Base-by-base conservation (phyloP, 1,140 invertebrate genomes). In the Bombus affinis region DNA sequence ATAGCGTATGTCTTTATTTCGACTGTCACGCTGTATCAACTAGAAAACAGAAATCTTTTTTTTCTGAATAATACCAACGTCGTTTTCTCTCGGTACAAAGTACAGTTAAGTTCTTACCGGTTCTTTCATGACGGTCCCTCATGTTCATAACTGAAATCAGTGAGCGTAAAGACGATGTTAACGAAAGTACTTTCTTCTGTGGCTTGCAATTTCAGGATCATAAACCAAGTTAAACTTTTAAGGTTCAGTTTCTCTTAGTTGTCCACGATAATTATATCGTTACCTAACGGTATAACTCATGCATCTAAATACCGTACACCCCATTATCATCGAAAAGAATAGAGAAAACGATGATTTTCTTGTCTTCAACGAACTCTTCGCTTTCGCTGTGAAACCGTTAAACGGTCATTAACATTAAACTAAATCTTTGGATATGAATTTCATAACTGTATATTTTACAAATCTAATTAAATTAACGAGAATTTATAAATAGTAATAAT, bases 161-260 rank as follows among this genome's bases (percentile, higher is more conserved):
- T 15, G 47, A 84, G 37, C 82, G 66, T 84, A 53, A 84, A 79
- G 82, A 44, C 47, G 74, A 78, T n/a, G 65, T 75, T 70, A 84
- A 84, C 82, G 82, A 84, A 84, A 84, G 82, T 79, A 72, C 75
- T 79, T 84, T 84, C 42, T 66, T 59, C 13, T 39, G n/a, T 10
- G 82, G 47, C 76, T 84, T 79, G 71, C 76, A 84, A 79, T 84
- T 84, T 84, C 82, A 84, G 82, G 82, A 84, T 84, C 82, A 72
- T 79, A 79, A 84, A 84, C 75, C 76, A 22, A 39, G 39, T 32
- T 13, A 75, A 5, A 42, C 82, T 62, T 79, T 59, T 42, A 70
- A 32, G 22, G 76, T 47, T 39, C 39, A n/a, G 47, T 79, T 79
- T 84, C 82, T 78, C 82, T 44, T 79, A 71, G 75, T 79, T 84